phyloP scores from a whole-genome alignment of 2,113 vertebrate species.

The Galemys pyrenaicus region DNA sequence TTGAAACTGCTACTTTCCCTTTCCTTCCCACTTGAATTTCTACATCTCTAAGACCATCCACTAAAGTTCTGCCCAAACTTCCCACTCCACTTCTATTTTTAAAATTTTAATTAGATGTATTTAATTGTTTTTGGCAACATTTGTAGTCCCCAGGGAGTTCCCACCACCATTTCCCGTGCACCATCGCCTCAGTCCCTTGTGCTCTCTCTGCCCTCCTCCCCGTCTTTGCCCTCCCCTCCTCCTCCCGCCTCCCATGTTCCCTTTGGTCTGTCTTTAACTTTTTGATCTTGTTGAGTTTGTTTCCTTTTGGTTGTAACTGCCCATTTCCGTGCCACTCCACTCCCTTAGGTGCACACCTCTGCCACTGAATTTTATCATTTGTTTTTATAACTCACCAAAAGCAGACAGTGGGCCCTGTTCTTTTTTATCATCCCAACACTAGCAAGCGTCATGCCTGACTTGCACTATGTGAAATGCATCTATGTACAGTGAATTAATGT shows the following conservation, averaged over 20 bases:
- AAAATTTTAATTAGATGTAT: no score
- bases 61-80: background rate
- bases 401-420: background rate
- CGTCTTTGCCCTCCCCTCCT: no score
- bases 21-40: background rate
- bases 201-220: no score
- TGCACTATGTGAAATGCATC: background rate
- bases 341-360: background rate
- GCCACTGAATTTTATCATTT: background rate
- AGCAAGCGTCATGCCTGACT: background rate
- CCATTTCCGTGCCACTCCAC: no score
- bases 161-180: no score
- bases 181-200: no score
- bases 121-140: no score
- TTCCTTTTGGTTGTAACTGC: no score
- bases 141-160: no score
- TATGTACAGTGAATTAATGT: background rate
- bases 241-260: no score
- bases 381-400: background rate
- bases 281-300: no score
- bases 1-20: background rate
- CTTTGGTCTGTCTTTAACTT: no score
- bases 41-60: background rate
- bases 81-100: background rate
- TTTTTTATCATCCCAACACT: background rate